Conservation (phyloP, 2,888 invertebrate species). For the Pherbina coryleti region DNA sequence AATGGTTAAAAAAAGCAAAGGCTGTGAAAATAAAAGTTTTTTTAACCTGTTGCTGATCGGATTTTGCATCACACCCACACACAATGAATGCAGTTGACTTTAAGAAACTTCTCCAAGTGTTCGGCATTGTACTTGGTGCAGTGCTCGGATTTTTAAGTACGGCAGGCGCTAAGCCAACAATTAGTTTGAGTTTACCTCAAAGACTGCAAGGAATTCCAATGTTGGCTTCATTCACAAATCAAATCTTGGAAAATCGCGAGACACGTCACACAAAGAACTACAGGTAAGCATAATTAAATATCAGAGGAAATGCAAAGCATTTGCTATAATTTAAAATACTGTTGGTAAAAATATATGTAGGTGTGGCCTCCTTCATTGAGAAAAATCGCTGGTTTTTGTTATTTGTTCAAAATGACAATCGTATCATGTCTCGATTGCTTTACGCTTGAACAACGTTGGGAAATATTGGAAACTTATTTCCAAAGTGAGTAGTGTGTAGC, state of each 20-base stretch:
- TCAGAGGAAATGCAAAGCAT: too few species aligned
- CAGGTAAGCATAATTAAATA: conserved; percentile 60
- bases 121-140: conserved; percentile 58
- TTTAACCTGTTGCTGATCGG: too few species aligned
- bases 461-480: too few species aligned
- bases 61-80: background rate
- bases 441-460: too few species aligned
- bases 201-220: conserved; percentile 65
- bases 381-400: too few species aligned
- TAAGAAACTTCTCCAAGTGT: conserved; percentile 58
- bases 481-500: too few species aligned
- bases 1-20: background rate
- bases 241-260: conserved; percentile 67
- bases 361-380: too few species aligned
- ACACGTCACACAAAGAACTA: conserved; percentile 68
- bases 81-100: conserved; percentile 8
- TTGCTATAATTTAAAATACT: background rate
- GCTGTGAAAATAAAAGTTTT: background rate
- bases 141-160: conserved; percentile 62
- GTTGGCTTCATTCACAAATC: conserved; percentile 67
- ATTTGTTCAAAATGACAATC: too few species aligned
- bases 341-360: background rate
- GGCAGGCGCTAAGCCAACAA: conserved; percentile 67
- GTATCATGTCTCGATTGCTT: too few species aligned
- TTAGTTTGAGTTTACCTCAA: conserved; percentile 64